These are phyloP conservation scores for Chlorodrepanis virens DNA, from an alignment of 2,113 vertebrate genomes.

Conservation along the genomic window DNA sequence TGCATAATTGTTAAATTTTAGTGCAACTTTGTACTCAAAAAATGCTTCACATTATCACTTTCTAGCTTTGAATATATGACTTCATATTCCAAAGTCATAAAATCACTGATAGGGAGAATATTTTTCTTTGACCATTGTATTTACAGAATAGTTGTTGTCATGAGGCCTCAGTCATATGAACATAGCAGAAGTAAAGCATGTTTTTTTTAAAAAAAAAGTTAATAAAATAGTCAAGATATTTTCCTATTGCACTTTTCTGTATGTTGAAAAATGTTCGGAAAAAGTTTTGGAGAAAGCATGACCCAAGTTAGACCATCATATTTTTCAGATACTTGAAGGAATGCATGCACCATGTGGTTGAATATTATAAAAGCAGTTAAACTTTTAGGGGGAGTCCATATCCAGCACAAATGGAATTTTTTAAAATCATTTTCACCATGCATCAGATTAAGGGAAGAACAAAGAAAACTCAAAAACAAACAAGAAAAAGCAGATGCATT, in stretches of 20 bases:
- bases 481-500: neutral
- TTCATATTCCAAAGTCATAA: neutral
- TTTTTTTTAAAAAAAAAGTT: neutral
- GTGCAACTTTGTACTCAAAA: neutral
- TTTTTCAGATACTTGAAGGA: neutral
- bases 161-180: neutral
- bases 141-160: neutral
- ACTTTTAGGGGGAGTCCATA: neutral
- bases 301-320: neutral
- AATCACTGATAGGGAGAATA: neutral
- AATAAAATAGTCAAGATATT: neutral
- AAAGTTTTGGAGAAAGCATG: neutral
- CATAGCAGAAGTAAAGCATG: neutral
- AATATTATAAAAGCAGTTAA: neutral
- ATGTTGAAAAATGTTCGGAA: neutral
- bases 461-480: neutral
- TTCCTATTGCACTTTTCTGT: neutral
- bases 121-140: neutral
- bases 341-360: accelerated
- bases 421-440: neutral
- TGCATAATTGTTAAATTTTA: neutral
- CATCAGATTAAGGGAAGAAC: neutral
- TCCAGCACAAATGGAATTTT: neutral
- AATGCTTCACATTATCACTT: neutral
- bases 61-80: neutral